These are phyloP conservation scores for Regulus satrapa DNA, from an alignment of 2,113 vertebrate species.

Conservation along the genomic window DNA sequence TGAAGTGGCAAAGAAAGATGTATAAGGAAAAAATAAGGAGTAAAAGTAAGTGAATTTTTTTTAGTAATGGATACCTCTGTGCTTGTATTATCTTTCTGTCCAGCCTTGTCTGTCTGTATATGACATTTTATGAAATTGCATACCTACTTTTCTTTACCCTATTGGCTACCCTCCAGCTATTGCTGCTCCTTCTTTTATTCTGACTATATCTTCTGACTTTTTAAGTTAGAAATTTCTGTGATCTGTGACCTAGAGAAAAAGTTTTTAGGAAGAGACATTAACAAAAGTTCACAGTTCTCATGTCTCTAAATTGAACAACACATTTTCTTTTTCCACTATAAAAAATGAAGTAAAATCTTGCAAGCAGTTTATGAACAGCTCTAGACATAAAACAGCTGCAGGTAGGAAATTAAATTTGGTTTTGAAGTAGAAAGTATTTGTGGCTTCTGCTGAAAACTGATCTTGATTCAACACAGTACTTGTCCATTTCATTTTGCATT, in stretches of 20 bases:
- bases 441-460: not conserved
- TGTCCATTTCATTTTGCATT: not conserved
- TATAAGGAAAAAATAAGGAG: not conserved
- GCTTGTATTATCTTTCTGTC: not conserved
- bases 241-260: not conserved
- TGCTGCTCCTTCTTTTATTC: not conserved
- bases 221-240: not conserved
- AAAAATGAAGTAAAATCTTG: not conserved
- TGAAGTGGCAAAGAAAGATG: not conserved
- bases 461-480: not conserved
- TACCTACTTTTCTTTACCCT: constrained; percentile 3
- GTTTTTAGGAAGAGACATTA: not conserved
- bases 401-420: not conserved
- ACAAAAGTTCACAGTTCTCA: not conserved
- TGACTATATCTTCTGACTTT: not conserved
- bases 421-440: not conserved
- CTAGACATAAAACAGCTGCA: not conserved
- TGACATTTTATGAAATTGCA: not conserved
- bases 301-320: not conserved
- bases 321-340: not conserved
- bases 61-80: not conserved
- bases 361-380: not conserved
- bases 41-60: not conserved
- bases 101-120: not conserved
- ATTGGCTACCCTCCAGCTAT: not conserved